Evolutionary conservation across 2,797 vertebrate species (phyloP), one percentile per base, ranked within the genome.

Genomic region (Momotus momota): DNA sequence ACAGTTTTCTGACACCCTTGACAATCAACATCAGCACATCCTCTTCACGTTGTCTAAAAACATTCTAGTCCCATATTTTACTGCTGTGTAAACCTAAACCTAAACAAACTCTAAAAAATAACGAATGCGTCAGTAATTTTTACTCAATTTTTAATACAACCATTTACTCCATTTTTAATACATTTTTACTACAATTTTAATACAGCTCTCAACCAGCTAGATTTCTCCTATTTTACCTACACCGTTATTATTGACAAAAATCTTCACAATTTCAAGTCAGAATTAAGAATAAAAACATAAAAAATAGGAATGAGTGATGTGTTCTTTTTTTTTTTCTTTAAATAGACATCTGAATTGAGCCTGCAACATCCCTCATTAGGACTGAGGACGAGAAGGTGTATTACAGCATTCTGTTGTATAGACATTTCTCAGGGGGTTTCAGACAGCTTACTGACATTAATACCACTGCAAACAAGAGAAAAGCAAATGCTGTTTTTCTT

Each of bases 251-350:
- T 51, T 54, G 23, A 58, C 18, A 86, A 88, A 89, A 89, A 51
- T 2, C 25, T 79, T 46, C 8, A 40, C 35, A 3, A 62, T 62
- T 85, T 85, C 26, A 89, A 41, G 25, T 29, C 11, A 9, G 73
- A 95, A 92, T 25, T 66, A 80, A 87, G 18, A 89, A 73, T 25
- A 83, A 74, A 95, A 91, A 43, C 22, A 12, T 60, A 48, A 88
- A 73, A 85, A 83, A 67, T 29, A 4, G 57, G 27, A 91, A 45
- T 49, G 4, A 92, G 18, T 78, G 52, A 54, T 27, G 6, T 9
- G 27, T 29, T 29, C 8, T 19, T 11, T 11, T 43, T 55, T 77
- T 67, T 90, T 43, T 55, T 77, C 65, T 90, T 12, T 29, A 71
- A 52, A 52, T 11, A 9, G 40, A 54, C 23, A 41, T 86, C 35